Base-by-base conservation (phyloP, 2,797 vertebrate genomes). In the Zenarchopterus dispar region DNA sequence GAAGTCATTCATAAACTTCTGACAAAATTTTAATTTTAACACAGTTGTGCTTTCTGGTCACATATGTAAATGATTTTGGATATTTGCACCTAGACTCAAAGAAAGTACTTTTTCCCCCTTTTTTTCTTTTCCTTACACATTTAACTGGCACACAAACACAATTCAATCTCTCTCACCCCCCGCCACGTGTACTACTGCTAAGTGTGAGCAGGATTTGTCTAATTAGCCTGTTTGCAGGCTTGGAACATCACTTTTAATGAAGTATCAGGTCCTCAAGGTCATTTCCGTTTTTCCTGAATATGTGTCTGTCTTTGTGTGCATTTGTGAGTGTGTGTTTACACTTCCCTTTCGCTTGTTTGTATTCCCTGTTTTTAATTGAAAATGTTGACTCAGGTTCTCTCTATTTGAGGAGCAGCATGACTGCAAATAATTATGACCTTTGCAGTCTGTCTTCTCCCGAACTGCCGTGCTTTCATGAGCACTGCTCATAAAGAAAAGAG, bases 241-340 rank as follows among this genome's bases (percentile, higher is more conserved):
- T 56, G 69, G 70, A 87, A 78, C 86, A 89, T 92, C 84, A 84
- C 89, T 90, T 93, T 91, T 93, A 92, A 93, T 92, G 91, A 94
- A 88, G 80, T 82, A 90, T 84, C 84, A 78, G 86, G 83, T 91
- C 77, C 78, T 92, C 85, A 90, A 91, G 91, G 90, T 93, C 86
- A 90, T 91, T 89, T 89, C 85, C 77, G 33, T 76, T 85, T 88
- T 69, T 78, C 55, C 73, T 79, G 80, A 75, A 77, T 75, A 72
- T 82, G 80, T 82, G 74, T 84, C 63, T 2, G 60, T 74, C 44
- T 75, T 45, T 64, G 54, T 61, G 61, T 50, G 76, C 21, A 21
- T n/a, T 61, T 49, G 70, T 21, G 28, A 56, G 61, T 51, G 75
- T 74, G 75, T 76, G 70, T 75, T 81, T 81, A 77, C 73, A 79